Evolutionary conservation across 2,797 vertebrate species (phyloP), one percentile per base, ranked within the genome.

Genomic region (Podargus strigoides): DNA sequence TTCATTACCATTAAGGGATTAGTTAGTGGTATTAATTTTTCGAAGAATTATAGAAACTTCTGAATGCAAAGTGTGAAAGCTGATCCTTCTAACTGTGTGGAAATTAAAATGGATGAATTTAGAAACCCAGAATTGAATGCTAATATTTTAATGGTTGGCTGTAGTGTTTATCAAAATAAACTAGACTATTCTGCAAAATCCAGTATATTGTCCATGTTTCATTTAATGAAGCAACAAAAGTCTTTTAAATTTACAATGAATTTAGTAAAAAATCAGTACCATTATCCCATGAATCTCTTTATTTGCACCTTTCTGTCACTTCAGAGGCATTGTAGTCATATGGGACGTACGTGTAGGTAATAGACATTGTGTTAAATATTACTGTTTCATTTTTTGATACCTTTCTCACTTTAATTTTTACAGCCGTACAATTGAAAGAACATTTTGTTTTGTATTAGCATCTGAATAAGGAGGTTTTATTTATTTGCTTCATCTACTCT

Each of bases 401-500:
- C 79, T 95, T 94, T 92, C 76, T 92, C 85, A 93, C 75, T 97
- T 91, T 83, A 95, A 76, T 96, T 97, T 97, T 97, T 96, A 94
- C 50, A 96, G 70, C 47, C 77, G 76, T 89, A 58, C 81, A 96
- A 94, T 67, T 90, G 85, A 91, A 96, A 93, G 80, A 94, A 95
- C 80, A 89, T 94, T 96, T 95, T 53, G 87, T 18, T 97, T 91
- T 95, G 59, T 89, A 89, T 93, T 86, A 94, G 50, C 79, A 87
- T 95, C 85, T 87, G 76, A 92, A 93, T 94, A 93, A 94, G 82
- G 53, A 85, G 44, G 39, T 83, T 73, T 95, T 97, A 96, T 96
- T 96, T 95, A 96, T 97, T 95, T 96, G 92, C 91, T 96, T 97
- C 95, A 96, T 85, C 96, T 95, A 81, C 85, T 97, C 84, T 49